Base-by-base conservation (phyloP, 2,113 vertebrate genomes). In the Paradisaea rubra region DNA sequence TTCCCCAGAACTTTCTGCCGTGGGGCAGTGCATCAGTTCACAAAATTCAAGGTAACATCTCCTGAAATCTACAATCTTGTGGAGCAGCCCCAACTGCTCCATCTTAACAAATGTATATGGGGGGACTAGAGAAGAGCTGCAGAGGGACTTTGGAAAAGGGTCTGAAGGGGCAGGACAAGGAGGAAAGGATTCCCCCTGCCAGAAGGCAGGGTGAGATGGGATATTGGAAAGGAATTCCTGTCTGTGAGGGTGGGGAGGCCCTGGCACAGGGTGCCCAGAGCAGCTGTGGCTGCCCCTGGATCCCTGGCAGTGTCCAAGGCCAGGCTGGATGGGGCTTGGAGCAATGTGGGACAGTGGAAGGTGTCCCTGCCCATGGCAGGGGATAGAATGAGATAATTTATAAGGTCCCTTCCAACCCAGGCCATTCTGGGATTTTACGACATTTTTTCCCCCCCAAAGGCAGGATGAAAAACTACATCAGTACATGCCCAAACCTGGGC, bases 321-420 rank as follows among this genome's bases (percentile, higher is more conserved):
- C n/a, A 23, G 41, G n/a, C 0, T 23, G 54, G 30, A 61, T 0
- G 0, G 9, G 24, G 3, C 45, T 82, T 47, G 39, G n/a, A 82
- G 47, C 20, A 5, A 0, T 10, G 24, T 22, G 47, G 30, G 4
- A 4, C 0, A 9, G 30, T 35, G 54, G 8, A 12, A 82, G 8
- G 9, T 41, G 17, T 76, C 39, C 21, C n/a, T 47, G 30, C 13
- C 5, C 20, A 9, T 18, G n/a, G 13, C 16, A 68, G 20, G 13
- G 13, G 2, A 3, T n/a, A 2, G 45, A 39, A 53, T 0, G 1
- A 31, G 24, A 15, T 19, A 6, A 18, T 31, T 47, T 60, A 15
- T 35, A 53, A 53, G 3, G 5, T 47, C 30, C 2, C 11, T 53
- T 53, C 45, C 41, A 35, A 68, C 14, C 21, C 17, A 76, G 47